Percentiles rank a stretch among this genome's conserved stretches.
Evolutionary conservation across 2,888 invertebrate genomes (phyloP).

Genomic region (Germaria angustata): DNA sequence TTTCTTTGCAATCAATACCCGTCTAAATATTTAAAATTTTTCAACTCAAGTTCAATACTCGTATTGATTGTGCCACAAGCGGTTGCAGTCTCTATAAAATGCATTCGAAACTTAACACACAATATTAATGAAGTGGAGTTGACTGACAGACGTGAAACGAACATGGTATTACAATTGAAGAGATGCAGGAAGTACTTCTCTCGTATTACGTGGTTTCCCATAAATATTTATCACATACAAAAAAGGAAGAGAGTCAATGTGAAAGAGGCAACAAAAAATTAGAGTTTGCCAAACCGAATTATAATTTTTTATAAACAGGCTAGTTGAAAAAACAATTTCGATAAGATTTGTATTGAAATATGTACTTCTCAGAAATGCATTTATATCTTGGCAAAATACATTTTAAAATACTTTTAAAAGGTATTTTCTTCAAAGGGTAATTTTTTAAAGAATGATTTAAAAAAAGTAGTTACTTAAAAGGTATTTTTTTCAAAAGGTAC

Average conservation of each 20-base stretch:
- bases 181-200: conserved; percentile 41
- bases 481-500: too few relatives aligned
- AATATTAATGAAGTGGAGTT: conserved; percentile 35
- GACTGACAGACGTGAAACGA: background rate
- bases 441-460: too few relatives aligned
- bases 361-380: too few relatives aligned
- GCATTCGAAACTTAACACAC: conserved; percentile 1
- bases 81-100: background rate
- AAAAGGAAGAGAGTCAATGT: conserved; percentile 1
- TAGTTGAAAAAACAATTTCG: too few relatives aligned
- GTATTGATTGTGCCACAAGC: background rate
- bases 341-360: too few relatives aligned
- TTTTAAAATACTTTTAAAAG: too few relatives aligned
- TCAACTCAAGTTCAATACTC: conserved; percentile 44
- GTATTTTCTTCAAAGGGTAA: too few relatives aligned
- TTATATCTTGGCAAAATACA: too few relatives aligned
- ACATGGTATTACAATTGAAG: conserved; percentile 10
- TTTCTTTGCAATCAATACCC: background rate
- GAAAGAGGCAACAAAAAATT: conserved; percentile 28
- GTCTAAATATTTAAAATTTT: background rate
- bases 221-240: background rate
- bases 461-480: too few relatives aligned
- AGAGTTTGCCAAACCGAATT: conserved; percentile 5
- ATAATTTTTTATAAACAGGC: background rate
- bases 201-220: background rate